These are phyloP conservation scores for Podilymbus podiceps DNA, from an alignment of 2,113 vertebrate species.

Conservation along the genomic window DNA sequence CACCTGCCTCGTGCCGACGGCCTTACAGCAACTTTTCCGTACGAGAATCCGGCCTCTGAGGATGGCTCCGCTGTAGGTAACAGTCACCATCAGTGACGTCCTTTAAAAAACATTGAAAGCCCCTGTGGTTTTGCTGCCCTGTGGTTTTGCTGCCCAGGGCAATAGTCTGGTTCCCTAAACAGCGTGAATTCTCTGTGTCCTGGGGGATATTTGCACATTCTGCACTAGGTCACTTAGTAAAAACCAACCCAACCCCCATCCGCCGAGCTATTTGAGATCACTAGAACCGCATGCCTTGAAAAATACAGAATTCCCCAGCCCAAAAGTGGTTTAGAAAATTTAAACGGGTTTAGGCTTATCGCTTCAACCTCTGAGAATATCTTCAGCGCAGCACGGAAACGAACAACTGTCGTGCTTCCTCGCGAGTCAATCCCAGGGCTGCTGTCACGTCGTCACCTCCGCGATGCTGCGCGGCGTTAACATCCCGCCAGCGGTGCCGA, in stretches of 20 bases:
- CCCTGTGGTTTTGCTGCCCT: not conserved
- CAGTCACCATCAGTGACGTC: not conserved
- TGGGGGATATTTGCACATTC: not conserved
- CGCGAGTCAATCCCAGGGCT: not conserved
- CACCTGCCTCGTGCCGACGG: rapidly evolving
- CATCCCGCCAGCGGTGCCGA: rapidly evolving
- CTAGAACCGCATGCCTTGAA: not conserved
- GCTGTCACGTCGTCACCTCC: not conserved
- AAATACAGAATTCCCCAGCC: not conserved
- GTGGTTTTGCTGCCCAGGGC: not conserved
- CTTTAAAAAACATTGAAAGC: not conserved
- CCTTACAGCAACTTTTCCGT: too few species aligned
- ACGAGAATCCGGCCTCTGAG: not conserved
- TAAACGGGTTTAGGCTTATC: not conserved
- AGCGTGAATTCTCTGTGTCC: too few species aligned
- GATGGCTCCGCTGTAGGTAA: not conserved
- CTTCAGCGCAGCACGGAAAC: rapidly evolving
- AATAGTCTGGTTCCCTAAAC: not conserved
- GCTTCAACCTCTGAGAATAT: not conserved
- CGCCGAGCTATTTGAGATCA: not conserved
- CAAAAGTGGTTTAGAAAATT: not conserved
- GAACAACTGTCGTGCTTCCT: not conserved
- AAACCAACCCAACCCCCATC: too few species aligned
- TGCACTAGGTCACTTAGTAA: too few species aligned
- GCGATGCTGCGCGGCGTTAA: not conserved